A percentile compares a stretch with the other conserved stretches of the same genome.
Conservation (phyloP, 2,113 vertebrate species). For the Pangasianodon hypophthalmus region DNA sequence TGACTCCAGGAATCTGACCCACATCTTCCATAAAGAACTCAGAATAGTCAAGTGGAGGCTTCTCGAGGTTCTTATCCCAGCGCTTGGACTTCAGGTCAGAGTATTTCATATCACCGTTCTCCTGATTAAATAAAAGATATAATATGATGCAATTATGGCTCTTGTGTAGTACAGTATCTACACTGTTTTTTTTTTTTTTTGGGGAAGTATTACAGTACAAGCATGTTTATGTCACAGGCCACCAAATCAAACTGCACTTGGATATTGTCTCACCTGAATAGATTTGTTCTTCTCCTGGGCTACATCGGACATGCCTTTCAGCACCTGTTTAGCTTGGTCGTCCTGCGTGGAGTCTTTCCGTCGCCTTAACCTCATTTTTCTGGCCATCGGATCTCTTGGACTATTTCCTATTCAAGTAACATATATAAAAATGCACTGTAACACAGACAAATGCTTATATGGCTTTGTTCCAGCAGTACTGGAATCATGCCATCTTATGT, state of each 20-base stretch:
- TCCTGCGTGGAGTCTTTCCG: conserved; percentile 91
- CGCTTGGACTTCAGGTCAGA: conserved; percentile 82
- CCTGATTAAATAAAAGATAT: conserved; percentile 68
- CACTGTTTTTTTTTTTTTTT: not conserved
- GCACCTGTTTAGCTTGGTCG: conserved; percentile 96
- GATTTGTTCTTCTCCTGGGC: conserved; percentile 95
- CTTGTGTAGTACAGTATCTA: not conserved
- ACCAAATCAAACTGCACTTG: not conserved
- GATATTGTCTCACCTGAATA: conserved; percentile 77
- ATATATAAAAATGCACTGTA: not conserved
- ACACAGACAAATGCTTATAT: not conserved
- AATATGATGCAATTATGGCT: not conserved
- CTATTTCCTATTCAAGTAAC: conserved; percentile 64
- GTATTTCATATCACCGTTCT: conserved; percentile 78
- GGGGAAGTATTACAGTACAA: not conserved
- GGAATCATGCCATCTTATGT: not conserved
- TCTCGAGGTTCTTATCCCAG: conserved; percentile 95
- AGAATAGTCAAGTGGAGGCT: conserved; percentile 91
- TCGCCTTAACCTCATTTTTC: conserved; percentile 91
- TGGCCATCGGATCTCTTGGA: conserved; percentile 85
- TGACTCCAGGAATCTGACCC: conserved; percentile 87
- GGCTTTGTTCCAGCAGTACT: not conserved
- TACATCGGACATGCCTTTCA: conserved; percentile 97
- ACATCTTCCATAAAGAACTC: conserved; percentile 92
- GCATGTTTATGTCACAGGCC: not conserved